Base-by-base conservation (phyloP, 1,140 invertebrate genomes). In the Microplitis demolitor region DNA sequence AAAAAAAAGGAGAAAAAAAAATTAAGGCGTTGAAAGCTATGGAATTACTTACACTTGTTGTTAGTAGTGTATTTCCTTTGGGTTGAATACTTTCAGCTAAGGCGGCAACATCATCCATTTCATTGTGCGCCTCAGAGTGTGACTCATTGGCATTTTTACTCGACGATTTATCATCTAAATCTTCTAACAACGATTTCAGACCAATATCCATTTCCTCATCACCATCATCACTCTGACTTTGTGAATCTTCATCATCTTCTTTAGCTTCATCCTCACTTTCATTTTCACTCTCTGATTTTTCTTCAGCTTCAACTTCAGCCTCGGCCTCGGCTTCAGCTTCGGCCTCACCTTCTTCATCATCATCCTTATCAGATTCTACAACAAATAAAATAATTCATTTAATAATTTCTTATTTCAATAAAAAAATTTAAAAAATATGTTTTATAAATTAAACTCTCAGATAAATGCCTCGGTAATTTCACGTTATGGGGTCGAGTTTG, bases 31-130 rank as follows among this genome's bases (percentile, higher is more conserved):
- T 66, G 13, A n/a, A 61, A 77, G 3, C 63, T 39, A 54, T 67
- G 61, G 70, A 67, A 69, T 60, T 77, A 86, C 88, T 87, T 86
- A 89, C 88, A 84, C 92, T 93, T 66, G 97, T 97, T 51, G 96
- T 97, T 78, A 96, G 94, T 63, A 99, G 88, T 4, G 97, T 99
- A 82, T 97, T 98, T 82, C 98, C 98, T 86, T 97, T 99, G 0
- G 98, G 98, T 88, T 99, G 97, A 80, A 99, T 94, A 83, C 96
- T 95, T 85, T 98, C 95, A 61, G 98, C 98, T 71, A 98, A 90
- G 68, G 95, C 95, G 58, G 98, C 96, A 62, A 97, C 97, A 87
- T 98, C 95, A 80, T 94, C 93, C 78, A 94, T 92, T 87, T 93
- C 92, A 80, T 92, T 88, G 33, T 88, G 87, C 68, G 89, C 88